Evolutionary conservation across 2,797 vertebrate species (phyloP).

Genomic region (Peromyscus melanophrys): DNA sequence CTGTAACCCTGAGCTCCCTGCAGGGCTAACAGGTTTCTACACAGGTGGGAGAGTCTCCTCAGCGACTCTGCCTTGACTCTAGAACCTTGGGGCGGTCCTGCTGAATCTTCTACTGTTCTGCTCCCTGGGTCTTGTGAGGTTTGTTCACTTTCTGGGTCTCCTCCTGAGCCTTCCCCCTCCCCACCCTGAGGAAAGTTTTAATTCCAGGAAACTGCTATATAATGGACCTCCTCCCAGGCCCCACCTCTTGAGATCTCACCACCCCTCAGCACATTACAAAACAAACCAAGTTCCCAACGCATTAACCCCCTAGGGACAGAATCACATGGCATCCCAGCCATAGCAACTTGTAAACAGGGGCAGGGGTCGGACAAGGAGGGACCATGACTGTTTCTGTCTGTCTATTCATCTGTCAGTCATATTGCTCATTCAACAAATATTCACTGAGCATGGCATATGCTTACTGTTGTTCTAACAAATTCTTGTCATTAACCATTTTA

Average conservation of each 20-base stretch:
- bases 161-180: background rate
- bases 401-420: background rate
- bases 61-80: background rate
- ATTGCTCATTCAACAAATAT: background rate
- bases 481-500: conserved; percentile 25
- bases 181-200: background rate
- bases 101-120: background rate
- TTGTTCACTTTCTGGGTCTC: background rate
- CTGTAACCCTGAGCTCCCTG: background rate
- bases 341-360: background rate
- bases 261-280: background rate
- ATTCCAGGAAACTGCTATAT: background rate
- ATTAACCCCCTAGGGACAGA: background rate
- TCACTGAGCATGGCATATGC: background rate
- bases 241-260: background rate
- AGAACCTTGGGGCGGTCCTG: background rate
- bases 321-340: background rate
- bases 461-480: background rate
- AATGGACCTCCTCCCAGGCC: no score
- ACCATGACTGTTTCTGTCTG: background rate
- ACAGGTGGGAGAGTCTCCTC: background rate
- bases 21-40: background rate
- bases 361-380: background rate
- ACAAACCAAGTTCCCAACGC: background rate
- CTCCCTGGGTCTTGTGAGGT: no score